A percentile compares a stretch with the other conserved stretches of the same genome.
Evolutionary conservation across 2,888 invertebrate genomes (phyloP).

Genomic region (Norana najaformis): DNA sequence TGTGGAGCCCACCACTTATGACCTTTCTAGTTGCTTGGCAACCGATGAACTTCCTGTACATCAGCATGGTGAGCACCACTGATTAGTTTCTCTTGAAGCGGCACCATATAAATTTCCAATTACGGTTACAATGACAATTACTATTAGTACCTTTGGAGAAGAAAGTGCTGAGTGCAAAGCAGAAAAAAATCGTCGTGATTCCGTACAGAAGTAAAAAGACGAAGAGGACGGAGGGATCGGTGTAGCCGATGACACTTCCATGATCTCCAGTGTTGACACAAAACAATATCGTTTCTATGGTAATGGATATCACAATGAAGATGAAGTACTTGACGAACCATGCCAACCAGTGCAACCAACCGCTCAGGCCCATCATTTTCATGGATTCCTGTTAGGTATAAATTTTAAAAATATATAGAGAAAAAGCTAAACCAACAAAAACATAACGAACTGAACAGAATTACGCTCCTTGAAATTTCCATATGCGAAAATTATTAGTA

Average conservation of each 20-base stretch:
- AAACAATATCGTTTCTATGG: slow-evolving; percentile 62
- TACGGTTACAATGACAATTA: too few relatives aligned
- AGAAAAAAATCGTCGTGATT: slow-evolving; percentile 74
- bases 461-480: too few relatives aligned
- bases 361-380: slow-evolving; percentile 86
- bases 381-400: slow-evolving; percentile 75
- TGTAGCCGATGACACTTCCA: slow-evolving; percentile 71
- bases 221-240: slow-evolving; percentile 72
- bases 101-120: too few relatives aligned
- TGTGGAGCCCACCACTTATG: too few relatives aligned
- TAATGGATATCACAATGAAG: slow-evolving; percentile 70
- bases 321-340: slow-evolving; percentile 81
- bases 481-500: too few relatives aligned
- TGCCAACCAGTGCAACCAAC: slow-evolving; percentile 82
- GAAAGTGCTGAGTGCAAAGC: slow-evolving; percentile 78
- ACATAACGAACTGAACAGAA: too few relatives aligned
- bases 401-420: background rate
- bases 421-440: too few relatives aligned
- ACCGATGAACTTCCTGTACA: too few relatives aligned
- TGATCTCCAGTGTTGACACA: slow-evolving; percentile 44
- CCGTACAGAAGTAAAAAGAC: slow-evolving; percentile 75
- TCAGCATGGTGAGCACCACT: too few relatives aligned
- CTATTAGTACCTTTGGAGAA: slow-evolving; percentile 76
- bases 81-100: too few relatives aligned
- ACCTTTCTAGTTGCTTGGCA: too few relatives aligned